These are phyloP conservation scores for Dreissena polymorpha DNA, from an alignment of 1,140 invertebrate species.

Conservation along the genomic window DNA sequence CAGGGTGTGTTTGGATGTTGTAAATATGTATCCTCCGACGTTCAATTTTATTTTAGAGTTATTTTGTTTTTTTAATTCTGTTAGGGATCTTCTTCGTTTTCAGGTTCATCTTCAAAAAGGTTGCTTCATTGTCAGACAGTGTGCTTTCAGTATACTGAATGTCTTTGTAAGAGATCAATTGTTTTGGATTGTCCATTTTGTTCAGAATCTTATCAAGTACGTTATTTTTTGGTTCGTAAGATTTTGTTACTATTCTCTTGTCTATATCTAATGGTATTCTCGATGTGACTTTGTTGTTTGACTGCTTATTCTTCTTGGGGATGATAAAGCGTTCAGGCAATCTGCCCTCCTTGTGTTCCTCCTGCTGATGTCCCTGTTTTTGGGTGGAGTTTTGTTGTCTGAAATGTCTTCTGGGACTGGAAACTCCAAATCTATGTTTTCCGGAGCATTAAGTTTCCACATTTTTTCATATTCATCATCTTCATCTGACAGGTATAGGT, in stretches of 20 bases:
- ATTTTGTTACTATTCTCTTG: constrained; percentile 1
- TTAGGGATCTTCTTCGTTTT: neutral
- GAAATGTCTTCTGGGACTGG: neutral
- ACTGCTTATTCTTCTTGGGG: neutral
- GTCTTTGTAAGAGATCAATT: neutral
- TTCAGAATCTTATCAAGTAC: constrained; percentile 1
- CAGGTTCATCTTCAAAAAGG: neutral
- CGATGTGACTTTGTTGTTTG: neutral
- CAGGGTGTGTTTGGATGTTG: neutral
- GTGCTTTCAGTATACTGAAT: neutral
- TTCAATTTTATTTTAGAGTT: neutral
- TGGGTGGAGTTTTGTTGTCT: neutral
- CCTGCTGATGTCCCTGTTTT: neutral
- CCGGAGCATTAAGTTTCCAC: neutral
- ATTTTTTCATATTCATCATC: neutral
- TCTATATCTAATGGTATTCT: neutral
- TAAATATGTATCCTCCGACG: neutral
- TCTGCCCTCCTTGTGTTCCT: neutral
- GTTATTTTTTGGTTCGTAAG: neutral
- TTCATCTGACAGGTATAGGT: constrained; percentile 2
- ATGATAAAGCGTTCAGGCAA: neutral
- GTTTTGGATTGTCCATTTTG: neutral
- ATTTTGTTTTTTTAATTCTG: neutral
- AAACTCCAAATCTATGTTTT: constrained; percentile 1
- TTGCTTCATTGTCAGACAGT: neutral